A percentile compares a stretch with the other conserved stretches of the same genome.
phyloP scores from a whole-genome alignment of 2,888 invertebrate genomes.

The Dorcus parallelipipedus region DNA sequence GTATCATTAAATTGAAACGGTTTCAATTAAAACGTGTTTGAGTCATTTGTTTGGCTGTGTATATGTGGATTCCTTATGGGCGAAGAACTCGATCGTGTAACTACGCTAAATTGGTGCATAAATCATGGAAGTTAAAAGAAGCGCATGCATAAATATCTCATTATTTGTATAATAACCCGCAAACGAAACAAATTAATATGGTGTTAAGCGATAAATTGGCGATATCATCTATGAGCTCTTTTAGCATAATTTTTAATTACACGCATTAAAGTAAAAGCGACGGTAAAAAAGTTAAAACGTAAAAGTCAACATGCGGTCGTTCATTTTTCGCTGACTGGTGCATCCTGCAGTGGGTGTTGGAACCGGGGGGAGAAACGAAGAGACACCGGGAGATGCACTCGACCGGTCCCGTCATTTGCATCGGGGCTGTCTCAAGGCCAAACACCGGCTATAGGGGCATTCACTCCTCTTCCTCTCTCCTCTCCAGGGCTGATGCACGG shows the following conservation, averaged over 20 bases:
- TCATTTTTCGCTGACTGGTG: slow-evolving; percentile 12
- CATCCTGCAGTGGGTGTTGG: slow-evolving; percentile 2
- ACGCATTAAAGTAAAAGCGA: slow-evolving; percentile 23
- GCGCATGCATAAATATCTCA: slow-evolving; percentile 18
- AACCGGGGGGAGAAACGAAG: slow-evolving; percentile 5
- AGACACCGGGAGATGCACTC: slow-evolving; percentile 29
- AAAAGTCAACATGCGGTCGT: slow-evolving; percentile 17
- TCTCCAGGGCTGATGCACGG: slow-evolving; percentile 18
- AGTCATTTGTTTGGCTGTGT: too few relatives aligned
- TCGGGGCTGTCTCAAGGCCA: slow-evolving; percentile 33
- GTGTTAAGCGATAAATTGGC: slow-evolving; percentile 25
- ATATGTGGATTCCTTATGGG: too few relatives aligned
- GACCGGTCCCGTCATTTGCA: slow-evolving; percentile 29
- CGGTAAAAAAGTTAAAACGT: slow-evolving; percentile 8
- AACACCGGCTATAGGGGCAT: slow-evolving; percentile 29
- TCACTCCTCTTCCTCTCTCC: slow-evolving; percentile 23
- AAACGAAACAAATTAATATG: slow-evolving; percentile 20
- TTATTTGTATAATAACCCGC: slow-evolving; percentile 19
- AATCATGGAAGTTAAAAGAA: slow-evolving; percentile 12
- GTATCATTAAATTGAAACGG: too few relatives aligned
- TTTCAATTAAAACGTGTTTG: too few relatives aligned
- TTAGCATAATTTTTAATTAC: slow-evolving; percentile 28
- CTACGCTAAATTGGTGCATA: slow-evolving; percentile 3
- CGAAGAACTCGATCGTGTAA: too few relatives aligned
- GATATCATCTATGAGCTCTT: slow-evolving; percentile 24